Conservation (phyloP, 2,797 vertebrate genomes). For the Clarias fuscus region DNA sequence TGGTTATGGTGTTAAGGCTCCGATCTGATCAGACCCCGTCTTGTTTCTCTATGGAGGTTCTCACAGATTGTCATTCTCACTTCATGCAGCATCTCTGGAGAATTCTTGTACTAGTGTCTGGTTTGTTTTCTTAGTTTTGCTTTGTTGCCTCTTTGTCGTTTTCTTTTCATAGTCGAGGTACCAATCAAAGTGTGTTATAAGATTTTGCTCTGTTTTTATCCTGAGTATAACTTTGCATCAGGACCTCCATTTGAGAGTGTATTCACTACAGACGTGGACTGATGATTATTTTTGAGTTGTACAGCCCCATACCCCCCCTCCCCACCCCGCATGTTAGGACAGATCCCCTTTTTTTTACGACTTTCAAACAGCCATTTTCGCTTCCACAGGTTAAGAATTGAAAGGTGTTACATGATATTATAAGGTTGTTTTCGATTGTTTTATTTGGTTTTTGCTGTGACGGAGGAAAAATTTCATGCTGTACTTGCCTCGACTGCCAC, state of each 20-base stretch:
- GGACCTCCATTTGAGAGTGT: slow-evolving; percentile 36
- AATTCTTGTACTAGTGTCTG: not conserved
- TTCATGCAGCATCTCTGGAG: slow-evolving; percentile 11
- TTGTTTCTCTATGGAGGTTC: slow-evolving; percentile 36
- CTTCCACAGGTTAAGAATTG: slow-evolving; percentile 32
- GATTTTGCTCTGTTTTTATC: not conserved
- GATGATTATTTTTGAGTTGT: slow-evolving; percentile 5
- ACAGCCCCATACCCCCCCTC: not conserved
- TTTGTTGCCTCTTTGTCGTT: not conserved
- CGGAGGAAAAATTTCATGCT: slow-evolving; percentile 58
- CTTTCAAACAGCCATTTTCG: not conserved
- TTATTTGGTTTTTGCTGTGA: slow-evolving; percentile 42
- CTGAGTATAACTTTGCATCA: slow-evolving; percentile 8
- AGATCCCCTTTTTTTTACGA: not conserved
- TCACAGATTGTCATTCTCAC: slow-evolving; percentile 39
- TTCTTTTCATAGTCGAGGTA: not conserved
- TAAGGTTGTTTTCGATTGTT: slow-evolving; percentile 33
- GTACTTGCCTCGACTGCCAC: slow-evolving; percentile 55
- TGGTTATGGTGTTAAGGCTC: slow-evolving; percentile 15
- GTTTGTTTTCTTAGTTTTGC: not conserved
- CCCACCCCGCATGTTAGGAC: slow-evolving; percentile 25
- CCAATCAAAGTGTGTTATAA: slow-evolving; percentile 15
- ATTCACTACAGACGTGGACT: slow-evolving; percentile 28
- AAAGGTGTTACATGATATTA: slow-evolving; percentile 38
- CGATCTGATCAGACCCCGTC: slow-evolving; percentile 32